phyloP scores from a whole-genome alignment of 2,113 vertebrate species.

The Rattus rattus region DNA sequence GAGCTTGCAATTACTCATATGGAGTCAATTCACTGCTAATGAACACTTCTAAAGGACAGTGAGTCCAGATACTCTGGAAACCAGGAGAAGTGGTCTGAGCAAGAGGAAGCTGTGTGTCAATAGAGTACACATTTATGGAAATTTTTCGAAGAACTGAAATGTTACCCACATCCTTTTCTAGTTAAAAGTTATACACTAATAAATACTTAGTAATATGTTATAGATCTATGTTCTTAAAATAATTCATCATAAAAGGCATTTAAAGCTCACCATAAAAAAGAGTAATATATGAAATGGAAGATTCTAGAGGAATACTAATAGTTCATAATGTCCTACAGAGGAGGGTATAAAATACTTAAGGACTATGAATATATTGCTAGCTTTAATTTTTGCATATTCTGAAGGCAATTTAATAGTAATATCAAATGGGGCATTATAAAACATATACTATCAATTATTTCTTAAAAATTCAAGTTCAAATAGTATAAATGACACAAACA shows the following conservation, averaged over 20 bases:
- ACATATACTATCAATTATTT: background rate
- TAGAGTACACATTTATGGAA: background rate
- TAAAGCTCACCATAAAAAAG: background rate
- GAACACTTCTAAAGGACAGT: background rate
- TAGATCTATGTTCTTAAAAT: background rate
- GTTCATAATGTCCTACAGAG: background rate
- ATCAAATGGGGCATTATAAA: constrained; percentile 23
- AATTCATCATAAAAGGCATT: constrained; percentile 3
- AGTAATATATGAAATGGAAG: background rate
- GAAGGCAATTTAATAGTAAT: background rate
- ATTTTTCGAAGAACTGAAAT: background rate
- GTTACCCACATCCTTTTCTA: background rate
- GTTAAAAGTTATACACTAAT: background rate
- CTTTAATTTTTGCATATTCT: constrained; percentile 8
- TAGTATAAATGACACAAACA: background rate
- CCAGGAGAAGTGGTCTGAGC: background rate
- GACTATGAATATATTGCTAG: background rate
- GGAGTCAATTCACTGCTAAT: background rate
- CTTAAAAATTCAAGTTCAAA: background rate
- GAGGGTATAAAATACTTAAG: constrained; percentile 25
- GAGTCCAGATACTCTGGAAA: constrained; percentile 17
- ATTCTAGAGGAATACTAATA: constrained; percentile 1
- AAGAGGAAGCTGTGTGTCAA: background rate
- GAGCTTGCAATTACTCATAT: background rate
- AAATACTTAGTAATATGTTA: background rate